These are phyloP conservation scores for Melanostoma mellinum DNA, from an alignment of 2,888 invertebrate species.

Conservation along the genomic window DNA sequence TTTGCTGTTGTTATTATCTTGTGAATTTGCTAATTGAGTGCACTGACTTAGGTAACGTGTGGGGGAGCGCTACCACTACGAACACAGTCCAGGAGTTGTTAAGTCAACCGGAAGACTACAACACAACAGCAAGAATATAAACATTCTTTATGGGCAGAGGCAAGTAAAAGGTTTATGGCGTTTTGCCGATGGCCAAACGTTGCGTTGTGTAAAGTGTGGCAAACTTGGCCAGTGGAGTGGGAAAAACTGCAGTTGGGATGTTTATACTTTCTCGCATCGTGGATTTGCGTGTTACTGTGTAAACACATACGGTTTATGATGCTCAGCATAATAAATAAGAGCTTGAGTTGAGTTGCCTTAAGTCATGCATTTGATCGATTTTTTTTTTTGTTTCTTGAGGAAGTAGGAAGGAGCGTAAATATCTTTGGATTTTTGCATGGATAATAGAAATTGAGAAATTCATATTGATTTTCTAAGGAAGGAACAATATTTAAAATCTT, in stretches of 20 bases:
- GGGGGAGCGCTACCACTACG: neutral
- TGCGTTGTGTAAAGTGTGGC: constrained; percentile 7
- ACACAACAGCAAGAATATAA: neutral
- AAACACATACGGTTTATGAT: constrained; percentile 61
- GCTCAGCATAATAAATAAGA: neutral
- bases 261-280: constrained; percentile 63
- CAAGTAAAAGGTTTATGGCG: constrained; percentile 68
- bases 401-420: too few relatives aligned
- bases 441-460: too few relatives aligned
- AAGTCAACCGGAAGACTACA: constrained; percentile 17
- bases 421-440: too few relatives aligned
- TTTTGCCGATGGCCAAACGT: constrained; percentile 34
- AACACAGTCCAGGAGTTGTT: constrained; percentile 3
- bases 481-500: too few relatives aligned
- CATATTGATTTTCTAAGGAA: too few relatives aligned
- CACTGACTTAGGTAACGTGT: constrained; percentile 8
- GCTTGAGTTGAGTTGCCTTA: neutral
- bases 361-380: too few relatives aligned
- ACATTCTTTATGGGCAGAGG: constrained; percentile 22
- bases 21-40: constrained; percentile 65
- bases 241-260: constrained; percentile 69
- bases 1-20: constrained; percentile 52
- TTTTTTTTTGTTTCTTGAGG: too few relatives aligned
- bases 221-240: constrained; percentile 58
- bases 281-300: constrained; percentile 48